Evolutionary conservation across 2,888 invertebrate species (phyloP).

Genomic region (Chloroclystis v-ata): DNA sequence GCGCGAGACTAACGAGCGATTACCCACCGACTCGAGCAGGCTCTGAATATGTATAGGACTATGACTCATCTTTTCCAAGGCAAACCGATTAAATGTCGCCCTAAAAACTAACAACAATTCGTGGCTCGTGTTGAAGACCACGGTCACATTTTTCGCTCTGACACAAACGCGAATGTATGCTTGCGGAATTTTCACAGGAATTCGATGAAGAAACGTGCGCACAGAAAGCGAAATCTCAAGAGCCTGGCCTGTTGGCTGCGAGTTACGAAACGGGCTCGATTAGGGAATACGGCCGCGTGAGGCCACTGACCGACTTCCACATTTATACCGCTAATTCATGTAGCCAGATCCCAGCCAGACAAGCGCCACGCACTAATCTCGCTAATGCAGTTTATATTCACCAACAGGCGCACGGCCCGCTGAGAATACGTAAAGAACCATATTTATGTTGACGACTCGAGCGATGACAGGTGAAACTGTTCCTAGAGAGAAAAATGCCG

Average conservation of each 20-base stretch:
- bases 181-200: slow-evolving; percentile 45
- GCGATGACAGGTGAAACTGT: slow-evolving; percentile 66
- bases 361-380: slow-evolving; percentile 40
- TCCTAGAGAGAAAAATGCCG: slow-evolving; percentile 56
- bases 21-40: slow-evolving; percentile 57
- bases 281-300: slow-evolving; percentile 61
- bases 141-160: slow-evolving; percentile 39
- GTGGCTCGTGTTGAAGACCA: slow-evolving; percentile 51
- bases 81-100: slow-evolving; percentile 35
- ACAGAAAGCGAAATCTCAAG: slow-evolving; percentile 65
- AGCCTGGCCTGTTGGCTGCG: slow-evolving; percentile 36
- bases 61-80: slow-evolving; percentile 52
- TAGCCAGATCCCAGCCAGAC: slow-evolving; percentile 51
- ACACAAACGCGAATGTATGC: slow-evolving; percentile 49
- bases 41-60: slow-evolving; percentile 57
- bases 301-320: slow-evolving; percentile 75
- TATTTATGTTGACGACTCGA: slow-evolving; percentile 62
- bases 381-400: slow-evolving; percentile 63
- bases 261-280: slow-evolving; percentile 69
- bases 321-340: slow-evolving; percentile 73
- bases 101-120: slow-evolving; percentile 46
- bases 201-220: slow-evolving; percentile 44
- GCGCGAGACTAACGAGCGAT: slow-evolving; percentile 71
- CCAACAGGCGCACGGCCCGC: slow-evolving; percentile 47
- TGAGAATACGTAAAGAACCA: slow-evolving; percentile 64